Evolutionary conservation across 2,797 vertebrate genomes (phyloP), one percentile per base, ranked within the genome.

Genomic region (Danio kyathit): DNA sequence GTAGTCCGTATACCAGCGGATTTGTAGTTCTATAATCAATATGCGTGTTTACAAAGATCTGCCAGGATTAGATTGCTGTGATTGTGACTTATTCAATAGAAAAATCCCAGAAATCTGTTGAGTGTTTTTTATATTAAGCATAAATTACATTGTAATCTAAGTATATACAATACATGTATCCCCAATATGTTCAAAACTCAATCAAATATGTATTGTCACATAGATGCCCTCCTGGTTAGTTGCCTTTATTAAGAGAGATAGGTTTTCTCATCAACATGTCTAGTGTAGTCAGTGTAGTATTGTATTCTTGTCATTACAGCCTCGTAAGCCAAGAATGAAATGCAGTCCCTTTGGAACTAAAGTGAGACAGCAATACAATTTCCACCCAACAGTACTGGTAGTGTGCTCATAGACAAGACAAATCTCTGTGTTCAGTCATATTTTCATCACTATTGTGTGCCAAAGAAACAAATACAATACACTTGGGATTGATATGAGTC

Each of bases 251-350:
- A 21, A 46, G 16, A 66, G 9, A 17, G 5, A 56, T 16, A 56
- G 5, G 29, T 7, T 13, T 5, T 44, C 17, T 59, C 56, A n/a
- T 77, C 0, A 1, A 8, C 44, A 21, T 57, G 19, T 57, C 40
- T 11, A 6, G 43, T 48, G 19, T 48, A 13, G 52, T 76, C 40
- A 29, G 6, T 40, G 46, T 66, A n/a, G n/a, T 49, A 61, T 71
- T 71, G 49, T 54, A 40, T 74, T 52, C 1, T 44, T 52, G 54
- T 66, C 12, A 57, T 46, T 48, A 67, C 8, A 29, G 43, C 77
- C 4, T 52, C 41, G 5, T 21, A 14, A 40, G 38, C 10, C 52
- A 57, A 44, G 3, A 57, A 76, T 66, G 49, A 56, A 44, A 76
- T 76, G 64, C 12, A 46, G 38, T 66, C 49, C 40, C 17, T n/a